These are phyloP conservation scores for Amazona guildingii DNA, from an alignment of 2,113 vertebrate species.

Conservation along the genomic window DNA sequence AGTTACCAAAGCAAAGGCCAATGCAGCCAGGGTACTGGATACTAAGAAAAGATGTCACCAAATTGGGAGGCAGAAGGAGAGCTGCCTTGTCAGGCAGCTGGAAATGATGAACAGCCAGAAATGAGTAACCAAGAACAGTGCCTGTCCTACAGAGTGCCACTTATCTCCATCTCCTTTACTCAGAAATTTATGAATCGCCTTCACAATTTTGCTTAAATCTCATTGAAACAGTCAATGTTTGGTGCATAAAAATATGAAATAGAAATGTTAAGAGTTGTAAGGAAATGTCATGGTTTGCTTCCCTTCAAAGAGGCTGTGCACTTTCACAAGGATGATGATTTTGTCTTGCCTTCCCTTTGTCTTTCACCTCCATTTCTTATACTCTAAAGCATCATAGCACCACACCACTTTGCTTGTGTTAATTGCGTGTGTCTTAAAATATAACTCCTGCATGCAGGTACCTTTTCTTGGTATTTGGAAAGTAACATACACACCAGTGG, in stretches of 20 bases:
- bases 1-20: background rate
- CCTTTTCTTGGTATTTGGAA: background rate
- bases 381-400: background rate
- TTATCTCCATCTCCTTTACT: background rate
- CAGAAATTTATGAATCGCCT: background rate
- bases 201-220: background rate
- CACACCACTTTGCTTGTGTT: background rate
- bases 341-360: background rate
- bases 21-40: background rate
- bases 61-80: background rate
- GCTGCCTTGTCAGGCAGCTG: background rate
- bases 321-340: background rate
- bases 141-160: background rate
- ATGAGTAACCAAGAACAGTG: background rate
- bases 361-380: background rate
- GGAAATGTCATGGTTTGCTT: background rate
- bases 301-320: background rate
- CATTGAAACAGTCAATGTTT: background rate
- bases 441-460: background rate
- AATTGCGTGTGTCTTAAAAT: background rate
- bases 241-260: background rate
- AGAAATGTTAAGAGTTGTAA: background rate
- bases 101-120: background rate
- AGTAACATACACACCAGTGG: rapidly evolving
- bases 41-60: background rate